Evolutionary conservation across 1,140 invertebrate species (phyloP).

Genomic region (Lysiphlebus fabarum): DNA sequence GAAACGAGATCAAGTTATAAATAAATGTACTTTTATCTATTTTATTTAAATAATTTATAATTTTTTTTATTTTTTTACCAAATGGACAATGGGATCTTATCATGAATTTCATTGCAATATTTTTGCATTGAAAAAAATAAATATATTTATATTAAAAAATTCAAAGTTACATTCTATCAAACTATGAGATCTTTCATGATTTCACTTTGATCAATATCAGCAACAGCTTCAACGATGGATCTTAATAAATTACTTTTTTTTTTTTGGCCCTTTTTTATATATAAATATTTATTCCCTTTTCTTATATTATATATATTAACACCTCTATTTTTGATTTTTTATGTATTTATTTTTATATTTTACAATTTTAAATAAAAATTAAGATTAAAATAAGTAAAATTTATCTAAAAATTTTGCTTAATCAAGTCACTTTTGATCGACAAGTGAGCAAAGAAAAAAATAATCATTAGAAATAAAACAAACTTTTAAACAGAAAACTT

Average conservation of each 20-base stretch:
- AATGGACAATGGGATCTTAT: constrained; percentile 23
- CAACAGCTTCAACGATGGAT: constrained; percentile 17
- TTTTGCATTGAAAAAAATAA: constrained; percentile 12
- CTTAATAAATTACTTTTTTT: constrained; percentile 23
- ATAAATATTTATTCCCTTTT: constrained; percentile 1
- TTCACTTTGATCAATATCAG: constrained; percentile 25
- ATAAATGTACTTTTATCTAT: neutral
- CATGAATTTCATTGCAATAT: constrained; percentile 21
- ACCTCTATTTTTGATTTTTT: too few species aligned
- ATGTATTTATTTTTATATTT: too few species aligned
- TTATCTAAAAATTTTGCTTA: too few species aligned
- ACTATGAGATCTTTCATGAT: constrained; percentile 18
- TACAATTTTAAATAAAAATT: too few species aligned
- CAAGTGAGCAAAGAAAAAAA: too few species aligned
- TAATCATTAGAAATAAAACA: too few species aligned
- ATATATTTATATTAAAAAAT: too few species aligned
- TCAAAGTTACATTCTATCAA: constrained; percentile 1
- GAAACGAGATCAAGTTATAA: too few species aligned
- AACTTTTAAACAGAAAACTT: too few species aligned
- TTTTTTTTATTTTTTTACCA: constrained; percentile 11
- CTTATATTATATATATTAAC: too few species aligned
- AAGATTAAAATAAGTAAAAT: too few species aligned
- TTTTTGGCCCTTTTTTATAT: neutral
- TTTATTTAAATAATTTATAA: constrained; percentile 4
- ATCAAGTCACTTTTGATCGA: too few species aligned